Base-by-base conservation (phyloP, 2,797 vertebrate genomes). In the Cyprinella venusta region DNA sequence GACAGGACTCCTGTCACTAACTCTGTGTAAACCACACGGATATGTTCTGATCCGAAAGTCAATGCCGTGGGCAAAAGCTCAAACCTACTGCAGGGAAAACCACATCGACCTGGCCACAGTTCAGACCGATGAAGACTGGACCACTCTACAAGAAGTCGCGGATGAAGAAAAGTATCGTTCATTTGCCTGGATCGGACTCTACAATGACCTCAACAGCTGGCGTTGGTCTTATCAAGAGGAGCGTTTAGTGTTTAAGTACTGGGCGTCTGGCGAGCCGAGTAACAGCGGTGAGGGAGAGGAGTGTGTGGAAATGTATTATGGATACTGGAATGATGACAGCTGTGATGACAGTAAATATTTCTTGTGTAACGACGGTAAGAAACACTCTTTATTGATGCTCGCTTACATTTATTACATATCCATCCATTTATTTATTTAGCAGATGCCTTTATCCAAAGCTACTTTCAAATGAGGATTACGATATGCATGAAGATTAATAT, bases 131-230 rank as follows among this genome's bases (percentile, higher is more conserved):
- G 59, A 48, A 12, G 79, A 86, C 75, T 74, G 45, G 67, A 1
- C 18, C 18, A 6, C 15, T 16, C 1, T 86, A 4, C 1, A 6
- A 5, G 21, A 59, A 33, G 61, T 36, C 6, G 12, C 18, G 3
- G 3, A 48, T 48, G 38, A 1, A 0, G 1, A 59, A 24, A 0
- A 0, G 6, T 33, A n/a, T 48, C 3, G 2, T 12, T 0, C 2
- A n/a, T 12, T 12, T 50, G 52, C 63, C 24, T 84, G 83, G 78
- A n/a, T 21, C 48, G 81, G 85, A 54, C 63, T 86, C 4, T 83
- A 63, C 40, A 69, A 83, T 2, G 54, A 86, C 13, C 1, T 86
- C 1, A 6, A 83, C 21, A 21, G 45, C 85, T 86, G 85, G 81
- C 40, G 42, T 1, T 86, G 81, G 81, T 83, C 76, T 26, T 36